Base-by-base conservation (phyloP, 2,888 invertebrate genomes). In the Diloba caeruleocephala region DNA sequence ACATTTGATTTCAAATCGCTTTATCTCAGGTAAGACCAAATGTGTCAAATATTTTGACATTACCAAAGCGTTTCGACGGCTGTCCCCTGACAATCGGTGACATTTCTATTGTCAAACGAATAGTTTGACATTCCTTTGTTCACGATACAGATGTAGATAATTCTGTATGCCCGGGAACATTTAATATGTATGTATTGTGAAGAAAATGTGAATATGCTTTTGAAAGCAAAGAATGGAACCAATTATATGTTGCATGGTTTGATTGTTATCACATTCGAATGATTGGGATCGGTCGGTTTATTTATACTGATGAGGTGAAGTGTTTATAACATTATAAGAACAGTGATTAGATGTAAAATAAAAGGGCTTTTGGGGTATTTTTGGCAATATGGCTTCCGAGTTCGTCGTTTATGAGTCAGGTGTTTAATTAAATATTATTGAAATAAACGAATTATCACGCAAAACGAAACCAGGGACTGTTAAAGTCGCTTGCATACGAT, bases 91-190 rank as follows among this genome's bases (percentile, higher is more conserved):
- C 70, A 56, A 68, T 68, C 37, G 37, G 36, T 56, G 74, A 65
- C 65, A 61, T 61, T 69, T 70, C 56, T 61, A 70, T 73, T 71
- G 74, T 73, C 53, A 64, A 42, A 68, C 43, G 55, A 58, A 63
- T 61, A 69, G 69, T 68, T 54, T 73, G 71, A 70, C 65, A 65
- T 70, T 73, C 61, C 65, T 61, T 71, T 71, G 71, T 71, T 43
- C 41, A 23, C 14, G 12, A 15, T 12, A 54, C 15, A 46, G 54
- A 54, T 61, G 19, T 25, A 61, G 68, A 61, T 67, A 67, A 43
- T 28, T 25, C 14, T 29, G 26, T 63, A 34, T 33, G 36, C 29
- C 7, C 26, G 15, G 36, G 9, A 28, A 6, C n/a, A 34, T 32
- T 26, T 44, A 42, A 44, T 25, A 42, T 37, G 29, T 48, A 44